phyloP scores from a whole-genome alignment of 2,113 vertebrate genomes.

The Xenopus borealis region DNA sequence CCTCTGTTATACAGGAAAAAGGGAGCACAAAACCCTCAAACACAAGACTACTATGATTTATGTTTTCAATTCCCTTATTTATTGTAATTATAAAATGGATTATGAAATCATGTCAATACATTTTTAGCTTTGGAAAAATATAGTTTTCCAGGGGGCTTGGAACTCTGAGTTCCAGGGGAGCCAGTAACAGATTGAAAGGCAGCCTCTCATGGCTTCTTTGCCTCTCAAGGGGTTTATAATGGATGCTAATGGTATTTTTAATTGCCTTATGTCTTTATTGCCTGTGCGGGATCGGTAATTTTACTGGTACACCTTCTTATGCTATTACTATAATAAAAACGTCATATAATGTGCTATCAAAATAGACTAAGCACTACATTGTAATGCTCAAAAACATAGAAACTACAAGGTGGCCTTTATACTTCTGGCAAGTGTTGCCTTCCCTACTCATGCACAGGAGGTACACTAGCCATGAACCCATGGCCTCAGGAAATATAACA shows the following conservation, averaged over 20 bases:
- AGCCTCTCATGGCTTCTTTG: background rate
- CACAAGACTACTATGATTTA: background rate
- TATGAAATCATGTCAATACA: background rate
- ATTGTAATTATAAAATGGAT: constrained; percentile 8
- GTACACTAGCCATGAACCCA: too few species aligned
- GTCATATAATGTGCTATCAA: constrained; percentile 2
- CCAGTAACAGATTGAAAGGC: constrained; percentile 9
- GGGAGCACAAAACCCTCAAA: background rate
- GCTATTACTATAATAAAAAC: constrained; percentile 18
- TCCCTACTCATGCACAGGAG: too few species aligned
- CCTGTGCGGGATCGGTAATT: constrained; percentile 21
- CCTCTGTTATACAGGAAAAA: background rate
- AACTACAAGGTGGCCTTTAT: background rate
- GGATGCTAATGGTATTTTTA: constrained; percentile 43
- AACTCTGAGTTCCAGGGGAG: constrained; percentile 9
- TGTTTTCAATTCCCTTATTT: background rate
- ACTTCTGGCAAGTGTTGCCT: too few species aligned
- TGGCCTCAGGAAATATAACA: too few species aligned
- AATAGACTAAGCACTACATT: background rate
- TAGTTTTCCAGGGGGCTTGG: constrained; percentile 4
- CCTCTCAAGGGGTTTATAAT: constrained; percentile 28
- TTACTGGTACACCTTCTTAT: constrained; percentile 12
- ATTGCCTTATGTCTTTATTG: constrained; percentile 40
- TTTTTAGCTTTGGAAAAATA: too few species aligned
- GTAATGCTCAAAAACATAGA: background rate